Percentiles rank a stretch among this genome's conserved stretches.
These are phyloP conservation scores for Phragmatobia fuliginosa DNA, from an alignment of 2,888 invertebrate genomes.

Conservation along the genomic window DNA sequence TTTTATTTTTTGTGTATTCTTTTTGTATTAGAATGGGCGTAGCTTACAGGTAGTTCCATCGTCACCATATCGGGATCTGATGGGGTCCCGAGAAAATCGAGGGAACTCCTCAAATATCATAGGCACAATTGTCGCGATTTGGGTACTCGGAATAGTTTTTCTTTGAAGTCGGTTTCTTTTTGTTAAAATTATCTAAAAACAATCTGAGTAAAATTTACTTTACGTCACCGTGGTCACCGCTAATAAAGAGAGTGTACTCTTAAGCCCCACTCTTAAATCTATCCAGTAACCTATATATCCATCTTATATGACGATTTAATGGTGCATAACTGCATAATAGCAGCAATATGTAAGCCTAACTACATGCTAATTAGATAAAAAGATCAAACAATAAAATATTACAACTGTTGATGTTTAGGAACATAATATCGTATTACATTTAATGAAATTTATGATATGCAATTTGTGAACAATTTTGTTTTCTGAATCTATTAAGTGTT, in stretches of 20 bases:
- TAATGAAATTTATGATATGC: conserved; percentile 37
- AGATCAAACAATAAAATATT: conserved; percentile 39
- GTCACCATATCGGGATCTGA: no score
- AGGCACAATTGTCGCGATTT: no score
- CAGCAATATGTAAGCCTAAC: conserved; percentile 54
- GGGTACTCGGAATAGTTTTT: no score
- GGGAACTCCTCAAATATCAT: no score
- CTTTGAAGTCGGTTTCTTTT: no score
- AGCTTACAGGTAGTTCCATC: no score
- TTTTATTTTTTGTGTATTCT: no score
- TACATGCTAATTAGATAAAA: conserved; percentile 45
- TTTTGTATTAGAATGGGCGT: no score
- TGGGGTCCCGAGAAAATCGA: no score
- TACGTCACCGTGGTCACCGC: not conserved
- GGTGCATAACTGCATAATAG: conserved; percentile 35
- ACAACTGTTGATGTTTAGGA: conserved; percentile 51
- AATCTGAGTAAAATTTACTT: not conserved
- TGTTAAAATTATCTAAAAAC: no score
- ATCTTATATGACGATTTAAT: conserved; percentile 26
- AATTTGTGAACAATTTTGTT: conserved; percentile 41
- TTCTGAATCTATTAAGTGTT: no score
- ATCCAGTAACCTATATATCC: not conserved
- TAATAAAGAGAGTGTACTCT: not conserved
- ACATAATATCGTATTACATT: conserved; percentile 43
- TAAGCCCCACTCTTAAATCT: not conserved